Percentiles rank a stretch among this genome's conserved stretches.
phyloP scores from a whole-genome alignment of 1,140 invertebrate genomes.

The Ptiloglossa arizonensis region DNA sequence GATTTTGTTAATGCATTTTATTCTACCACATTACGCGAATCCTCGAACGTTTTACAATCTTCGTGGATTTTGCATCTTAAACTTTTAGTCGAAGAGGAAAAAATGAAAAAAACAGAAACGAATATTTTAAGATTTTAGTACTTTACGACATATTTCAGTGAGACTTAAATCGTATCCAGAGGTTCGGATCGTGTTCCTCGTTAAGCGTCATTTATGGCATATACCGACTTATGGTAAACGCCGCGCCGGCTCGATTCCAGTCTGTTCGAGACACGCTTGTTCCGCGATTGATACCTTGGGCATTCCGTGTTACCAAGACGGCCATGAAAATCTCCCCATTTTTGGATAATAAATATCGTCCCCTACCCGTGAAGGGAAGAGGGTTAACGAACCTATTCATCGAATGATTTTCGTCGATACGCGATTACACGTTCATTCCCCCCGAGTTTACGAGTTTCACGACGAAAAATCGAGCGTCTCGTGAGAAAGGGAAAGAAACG shows the following conservation, averaged over 20 bases:
- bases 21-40: too few species aligned
- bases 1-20: too few species aligned
- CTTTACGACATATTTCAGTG: too few species aligned
- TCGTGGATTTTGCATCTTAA: too few species aligned
- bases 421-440: slow-evolving; percentile 29
- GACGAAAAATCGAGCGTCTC: slow-evolving; percentile 46
- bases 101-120: too few species aligned
- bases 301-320: background rate
- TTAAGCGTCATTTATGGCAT: background rate
- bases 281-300: too few species aligned
- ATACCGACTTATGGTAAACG: background rate
- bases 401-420: slow-evolving; percentile 4
- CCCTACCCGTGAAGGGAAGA: background rate
- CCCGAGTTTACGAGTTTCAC: slow-evolving; percentile 14
- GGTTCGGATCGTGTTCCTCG: too few species aligned
- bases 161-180: too few species aligned
- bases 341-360: slow-evolving; percentile 19
- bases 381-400: slow-evolving; percentile 50
- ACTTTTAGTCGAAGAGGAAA: too few species aligned
- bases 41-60: too few species aligned
- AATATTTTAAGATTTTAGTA: too few species aligned
- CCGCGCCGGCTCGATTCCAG: background rate
- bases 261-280: background rate
- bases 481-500: slow-evolving; percentile 60
- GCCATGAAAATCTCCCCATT: slow-evolving; percentile 7